Evolutionary conservation across 2,888 invertebrate species (phyloP).

Genomic region (Campaea margaritaria): DNA sequence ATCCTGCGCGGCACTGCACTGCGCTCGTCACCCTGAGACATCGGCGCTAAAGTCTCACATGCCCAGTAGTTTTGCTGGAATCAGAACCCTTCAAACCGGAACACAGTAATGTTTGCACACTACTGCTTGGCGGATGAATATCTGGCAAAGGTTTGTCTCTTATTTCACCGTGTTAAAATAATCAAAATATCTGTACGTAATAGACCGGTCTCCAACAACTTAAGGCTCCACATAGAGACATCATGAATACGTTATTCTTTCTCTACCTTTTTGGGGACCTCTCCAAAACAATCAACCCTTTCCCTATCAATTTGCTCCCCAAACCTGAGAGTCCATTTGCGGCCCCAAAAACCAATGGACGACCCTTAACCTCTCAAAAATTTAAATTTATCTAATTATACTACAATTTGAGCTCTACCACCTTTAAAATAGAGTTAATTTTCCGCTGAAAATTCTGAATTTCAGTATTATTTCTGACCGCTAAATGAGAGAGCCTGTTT

Average conservation of each 20-base stretch:
- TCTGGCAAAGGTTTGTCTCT: too few relatives aligned
- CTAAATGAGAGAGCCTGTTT: conserved; percentile 35
- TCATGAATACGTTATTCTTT: background rate
- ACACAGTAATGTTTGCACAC: too few relatives aligned
- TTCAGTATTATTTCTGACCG: conserved; percentile 13
- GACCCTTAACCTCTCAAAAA: conserved; percentile 46
- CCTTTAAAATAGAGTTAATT: conserved; percentile 28
- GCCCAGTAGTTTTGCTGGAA: too few relatives aligned
- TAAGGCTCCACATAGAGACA: too few relatives aligned
- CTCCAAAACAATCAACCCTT: conserved; percentile 27
- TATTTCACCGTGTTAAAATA: too few relatives aligned
- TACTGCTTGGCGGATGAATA: too few relatives aligned
- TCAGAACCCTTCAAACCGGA: too few relatives aligned
- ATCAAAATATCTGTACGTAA: too few relatives aligned
- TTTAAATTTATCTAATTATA: conserved; percentile 41
- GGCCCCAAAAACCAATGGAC: conserved; percentile 34
- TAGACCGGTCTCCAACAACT: too few relatives aligned
- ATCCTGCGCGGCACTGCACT: too few relatives aligned
- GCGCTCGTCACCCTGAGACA: too few relatives aligned
- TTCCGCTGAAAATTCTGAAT: conserved; percentile 12
- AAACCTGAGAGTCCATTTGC: conserved; percentile 45
- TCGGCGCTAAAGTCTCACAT: too few relatives aligned
- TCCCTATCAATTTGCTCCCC: conserved; percentile 40
- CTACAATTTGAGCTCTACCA: conserved; percentile 33
- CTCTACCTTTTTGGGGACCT: conserved; percentile 13